Base-by-base conservation (phyloP, 2,113 vertebrate species). In the Podarcis muralis region DNA sequence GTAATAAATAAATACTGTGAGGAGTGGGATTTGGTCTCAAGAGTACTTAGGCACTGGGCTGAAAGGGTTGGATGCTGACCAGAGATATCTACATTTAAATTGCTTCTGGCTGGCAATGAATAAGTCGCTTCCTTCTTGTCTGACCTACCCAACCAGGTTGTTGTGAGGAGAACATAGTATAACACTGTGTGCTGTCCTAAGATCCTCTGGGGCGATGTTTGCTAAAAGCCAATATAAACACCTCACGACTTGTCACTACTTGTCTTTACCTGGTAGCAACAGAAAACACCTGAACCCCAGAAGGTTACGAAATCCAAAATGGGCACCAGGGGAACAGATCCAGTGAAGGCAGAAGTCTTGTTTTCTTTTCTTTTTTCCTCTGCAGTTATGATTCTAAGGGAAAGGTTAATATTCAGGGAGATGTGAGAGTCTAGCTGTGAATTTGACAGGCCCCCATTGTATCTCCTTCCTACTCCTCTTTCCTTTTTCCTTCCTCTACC, bases 211-310 rank as follows among this genome's bases (percentile, higher is more conserved):
- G 59, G 62, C 83, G 57, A 66, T 88, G 69, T 88, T 69, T 88
- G 79, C 69, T 77, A 35, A 53, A 75, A 88, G 66, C 12, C 76
- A n/a, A 53, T 84, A 68, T 74, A 88, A 88, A 88, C 87, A 84
- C 71, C 40, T 43, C 68, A 69, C 72, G 81, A 86, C 91, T 88
- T 93, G 89, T 88, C 84, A 89, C 90, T 88, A 81, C 90, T 91
- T 94, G 93, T 83, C 78, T 85, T 82, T 93, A 82, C 86, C 92
- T 94, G 80, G 48, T 88, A 91, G 91, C 80, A 91, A 90, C 80
- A 79, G 81, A 57, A 85, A 93, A 93, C 92, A 94, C 88, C 91
- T 94, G 92, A 89, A 88, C 90, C 77, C 48, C 88, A 81, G 65
- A 85, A 90, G 88, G 7, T 57, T 88, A 88, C 76, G 40, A 85